Conservation (phyloP, 2,888 invertebrate genomes). For the Metalampra italica region DNA sequence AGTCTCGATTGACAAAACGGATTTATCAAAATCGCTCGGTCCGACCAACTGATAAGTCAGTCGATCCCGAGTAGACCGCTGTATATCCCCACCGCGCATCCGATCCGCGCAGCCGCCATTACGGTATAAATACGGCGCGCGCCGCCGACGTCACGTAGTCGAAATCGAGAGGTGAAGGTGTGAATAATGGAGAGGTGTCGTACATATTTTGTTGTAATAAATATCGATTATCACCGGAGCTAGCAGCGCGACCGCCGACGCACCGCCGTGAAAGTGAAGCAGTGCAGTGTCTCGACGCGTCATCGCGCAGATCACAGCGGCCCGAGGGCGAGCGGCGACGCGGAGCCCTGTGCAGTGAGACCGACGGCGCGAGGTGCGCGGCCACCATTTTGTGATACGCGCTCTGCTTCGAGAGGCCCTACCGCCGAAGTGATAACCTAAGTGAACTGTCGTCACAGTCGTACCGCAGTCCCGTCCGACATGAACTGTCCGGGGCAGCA, state of each 20-base stretch:
- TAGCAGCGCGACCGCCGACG: slow-evolving; percentile 73
- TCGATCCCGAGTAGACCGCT: slow-evolving; percentile 21
- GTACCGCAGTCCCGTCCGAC: not conserved
- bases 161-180: slow-evolving; percentile 74
- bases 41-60: too few species aligned
- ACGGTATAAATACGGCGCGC: slow-evolving; percentile 55
- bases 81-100: slow-evolving; percentile 66
- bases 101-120: slow-evolving; percentile 62
- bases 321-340: slow-evolving; percentile 59
- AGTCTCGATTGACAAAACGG: too few species aligned
- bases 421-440: slow-evolving; percentile 42
- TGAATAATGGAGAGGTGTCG: slow-evolving; percentile 74
- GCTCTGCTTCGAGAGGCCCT: slow-evolving; percentile 45
- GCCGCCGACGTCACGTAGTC: slow-evolving; percentile 69
- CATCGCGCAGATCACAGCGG: slow-evolving; percentile 69
- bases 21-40: too few species aligned
- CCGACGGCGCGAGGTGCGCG: slow-evolving; percentile 30
- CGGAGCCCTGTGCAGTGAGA: slow-evolving; percentile 35
- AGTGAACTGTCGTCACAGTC: slow-evolving; percentile 35
- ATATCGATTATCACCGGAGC: slow-evolving; percentile 72
- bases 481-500: slow-evolving; percentile 50
- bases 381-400: slow-evolving; percentile 62
- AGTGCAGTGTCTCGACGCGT: slow-evolving; percentile 74
- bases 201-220: slow-evolving; percentile 63
- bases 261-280: slow-evolving; percentile 67